Conservation (phyloP, 2,113 vertebrate species). For the Electrona antarctica region DNA sequence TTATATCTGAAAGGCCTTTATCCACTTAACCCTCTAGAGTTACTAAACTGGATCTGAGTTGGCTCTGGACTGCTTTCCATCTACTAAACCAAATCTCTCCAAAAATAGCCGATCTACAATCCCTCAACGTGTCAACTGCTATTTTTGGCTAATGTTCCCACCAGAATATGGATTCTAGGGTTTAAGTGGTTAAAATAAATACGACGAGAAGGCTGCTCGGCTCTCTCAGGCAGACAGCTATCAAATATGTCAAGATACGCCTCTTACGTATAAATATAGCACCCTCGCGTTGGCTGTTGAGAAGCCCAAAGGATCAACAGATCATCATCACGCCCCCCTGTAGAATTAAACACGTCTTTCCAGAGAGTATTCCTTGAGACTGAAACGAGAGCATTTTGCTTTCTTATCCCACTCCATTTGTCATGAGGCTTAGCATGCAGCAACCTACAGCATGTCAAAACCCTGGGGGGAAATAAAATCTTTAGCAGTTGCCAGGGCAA, state of each 20-base stretch:
- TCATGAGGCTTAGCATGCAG: constrained; percentile 45
- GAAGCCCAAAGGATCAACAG: constrained; percentile 57
- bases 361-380: constrained; percentile 44
- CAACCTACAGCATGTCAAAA: constrained; percentile 56
- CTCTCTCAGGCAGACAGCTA: constrained; percentile 28
- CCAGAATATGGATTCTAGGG: no score
- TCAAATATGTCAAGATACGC: constrained; percentile 45
- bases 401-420: constrained; percentile 59
- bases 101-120: neutral
- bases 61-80: neutral
- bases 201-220: constrained; percentile 28
- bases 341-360: constrained; percentile 62
- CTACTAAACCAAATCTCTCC: neutral
- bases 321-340: constrained; percentile 34
- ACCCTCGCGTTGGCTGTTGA: constrained; percentile 32
- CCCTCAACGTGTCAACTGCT: no score
- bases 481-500: constrained; percentile 76
- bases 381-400: constrained; percentile 54
- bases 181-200: constrained; percentile 8
- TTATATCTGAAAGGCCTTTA: constrained; percentile 16
- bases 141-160: no score
- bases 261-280: constrained; percentile 66
- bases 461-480: constrained; percentile 56
- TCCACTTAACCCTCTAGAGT: no score
- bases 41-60: no score